Evolutionary conservation across 2,113 vertebrate genomes (phyloP).

Genomic region (Grantiella picta): DNA sequence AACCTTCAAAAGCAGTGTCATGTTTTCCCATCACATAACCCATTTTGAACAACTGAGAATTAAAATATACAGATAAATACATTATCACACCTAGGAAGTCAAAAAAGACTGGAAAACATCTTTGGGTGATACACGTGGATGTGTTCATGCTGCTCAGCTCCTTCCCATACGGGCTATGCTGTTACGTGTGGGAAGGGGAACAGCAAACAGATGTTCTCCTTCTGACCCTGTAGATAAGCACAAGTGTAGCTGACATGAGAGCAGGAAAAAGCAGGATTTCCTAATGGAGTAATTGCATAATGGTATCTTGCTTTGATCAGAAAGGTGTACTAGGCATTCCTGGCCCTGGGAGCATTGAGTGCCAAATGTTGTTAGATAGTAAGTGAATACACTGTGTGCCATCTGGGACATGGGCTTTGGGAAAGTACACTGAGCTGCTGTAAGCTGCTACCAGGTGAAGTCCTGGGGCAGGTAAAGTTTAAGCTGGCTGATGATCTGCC

Average conservation of each 20-base stretch:
- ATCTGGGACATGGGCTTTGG: not conserved
- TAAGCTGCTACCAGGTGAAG: slow-evolving; percentile 34
- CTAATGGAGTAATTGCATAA: not conserved
- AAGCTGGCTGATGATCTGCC: not conserved
- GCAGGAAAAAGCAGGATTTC: not conserved
- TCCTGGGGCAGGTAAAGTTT: slow-evolving; percentile 30
- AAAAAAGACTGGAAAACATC: not conserved
- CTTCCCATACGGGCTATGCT: not conserved
- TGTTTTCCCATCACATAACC: not conserved
- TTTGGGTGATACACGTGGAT: fast-evolving
- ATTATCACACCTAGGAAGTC: not conserved
- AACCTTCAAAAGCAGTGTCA: not conserved
- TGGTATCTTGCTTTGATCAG: slow-evolving; percentile 35
- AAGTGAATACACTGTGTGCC: not conserved
- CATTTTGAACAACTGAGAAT: not conserved
- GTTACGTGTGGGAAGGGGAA: not conserved
- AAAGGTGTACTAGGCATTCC: not conserved
- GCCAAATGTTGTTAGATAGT: not conserved
- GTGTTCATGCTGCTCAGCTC: not conserved
- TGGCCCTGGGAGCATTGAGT: not conserved
- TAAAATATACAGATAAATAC: not conserved
- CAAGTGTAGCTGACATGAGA: not conserved
- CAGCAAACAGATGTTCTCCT: not conserved
- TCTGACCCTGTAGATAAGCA: not conserved
- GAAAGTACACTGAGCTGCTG: slow-evolving; percentile 37